phyloP scores from a whole-genome alignment of 2,888 invertebrate genomes.

The Andrena dorsata region DNA sequence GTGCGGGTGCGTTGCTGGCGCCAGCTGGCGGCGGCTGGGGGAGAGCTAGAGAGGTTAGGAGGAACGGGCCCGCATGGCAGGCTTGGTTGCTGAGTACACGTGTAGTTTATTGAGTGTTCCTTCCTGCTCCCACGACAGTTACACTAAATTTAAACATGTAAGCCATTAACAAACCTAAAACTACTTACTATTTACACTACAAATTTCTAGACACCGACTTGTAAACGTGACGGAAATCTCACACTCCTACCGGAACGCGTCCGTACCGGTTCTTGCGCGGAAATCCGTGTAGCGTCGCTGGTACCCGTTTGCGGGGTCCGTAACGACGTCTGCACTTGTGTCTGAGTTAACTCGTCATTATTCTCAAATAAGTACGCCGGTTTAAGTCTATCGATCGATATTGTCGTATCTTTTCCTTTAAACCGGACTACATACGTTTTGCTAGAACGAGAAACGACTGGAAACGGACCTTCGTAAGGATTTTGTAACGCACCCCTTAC shows the following conservation, averaged over 20 bases:
- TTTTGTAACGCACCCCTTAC: constrained; percentile 40
- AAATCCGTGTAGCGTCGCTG: background rate
- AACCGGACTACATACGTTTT: constrained; percentile 9
- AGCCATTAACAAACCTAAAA: no score
- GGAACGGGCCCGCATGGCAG: background rate
- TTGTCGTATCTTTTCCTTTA: background rate
- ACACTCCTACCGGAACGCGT: background rate
- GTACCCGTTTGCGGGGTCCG: background rate
- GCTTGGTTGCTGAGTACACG: background rate
- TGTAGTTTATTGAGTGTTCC: background rate
- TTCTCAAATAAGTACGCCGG: background rate
- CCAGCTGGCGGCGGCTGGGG: background rate
- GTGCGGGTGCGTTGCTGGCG: background rate
- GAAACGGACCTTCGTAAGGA: constrained; percentile 26
- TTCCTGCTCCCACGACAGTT: background rate
- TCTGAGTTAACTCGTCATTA: background rate
- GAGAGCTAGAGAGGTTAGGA: background rate
- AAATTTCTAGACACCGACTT: background rate
- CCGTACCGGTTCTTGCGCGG: background rate
- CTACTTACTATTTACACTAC: no score
- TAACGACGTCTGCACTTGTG: background rate
- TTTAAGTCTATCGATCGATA: background rate
- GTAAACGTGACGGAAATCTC: background rate
- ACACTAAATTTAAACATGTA: no score
- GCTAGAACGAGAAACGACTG: background rate